These are phyloP conservation scores for Plemyria rubiginata DNA, from an alignment of 2,888 invertebrate genomes.

Conservation along the genomic window DNA sequence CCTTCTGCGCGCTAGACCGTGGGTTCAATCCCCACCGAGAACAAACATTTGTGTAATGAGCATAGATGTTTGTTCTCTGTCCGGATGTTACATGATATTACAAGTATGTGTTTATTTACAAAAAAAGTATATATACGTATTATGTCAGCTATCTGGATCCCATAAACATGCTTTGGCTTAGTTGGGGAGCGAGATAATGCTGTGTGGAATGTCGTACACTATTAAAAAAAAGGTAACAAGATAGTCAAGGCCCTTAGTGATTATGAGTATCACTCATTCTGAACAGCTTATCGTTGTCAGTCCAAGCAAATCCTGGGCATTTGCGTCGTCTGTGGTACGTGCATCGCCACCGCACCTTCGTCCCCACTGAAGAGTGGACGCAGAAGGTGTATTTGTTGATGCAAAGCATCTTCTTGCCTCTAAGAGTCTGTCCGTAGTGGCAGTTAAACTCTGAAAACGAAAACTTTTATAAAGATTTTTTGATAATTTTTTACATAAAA, in stretches of 20 bases:
- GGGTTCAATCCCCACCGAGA: no score
- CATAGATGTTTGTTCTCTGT: no score
- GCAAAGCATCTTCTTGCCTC: slow-evolving; percentile 44
- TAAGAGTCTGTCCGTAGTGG: slow-evolving; percentile 34
- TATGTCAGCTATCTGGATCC: no score
- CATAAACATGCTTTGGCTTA: no score
- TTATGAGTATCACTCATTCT: slow-evolving; percentile 44
- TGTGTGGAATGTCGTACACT: no score
- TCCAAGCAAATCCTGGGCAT: slow-evolving; percentile 41
- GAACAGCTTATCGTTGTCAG: slow-evolving; percentile 42
- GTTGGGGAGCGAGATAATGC: no score
- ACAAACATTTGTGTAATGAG: no score
- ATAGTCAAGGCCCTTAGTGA: slow-evolving; percentile 23
- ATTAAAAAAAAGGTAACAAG: no score
- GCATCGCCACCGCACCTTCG: slow-evolving; percentile 48
- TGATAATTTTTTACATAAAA: neutral
- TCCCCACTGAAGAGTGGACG: slow-evolving; percentile 21
- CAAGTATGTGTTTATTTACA: no score
- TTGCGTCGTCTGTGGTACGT: slow-evolving; percentile 46
- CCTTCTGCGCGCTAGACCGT: no score
- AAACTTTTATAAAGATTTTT: neutral
- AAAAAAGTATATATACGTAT: no score
- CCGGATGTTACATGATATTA: no score
- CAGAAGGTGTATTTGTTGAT: slow-evolving; percentile 49
- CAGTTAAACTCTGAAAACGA: slow-evolving; percentile 40